Evolutionary conservation across 2,113 vertebrate species (phyloP).

Genomic region (Synchiropus splendidus): DNA sequence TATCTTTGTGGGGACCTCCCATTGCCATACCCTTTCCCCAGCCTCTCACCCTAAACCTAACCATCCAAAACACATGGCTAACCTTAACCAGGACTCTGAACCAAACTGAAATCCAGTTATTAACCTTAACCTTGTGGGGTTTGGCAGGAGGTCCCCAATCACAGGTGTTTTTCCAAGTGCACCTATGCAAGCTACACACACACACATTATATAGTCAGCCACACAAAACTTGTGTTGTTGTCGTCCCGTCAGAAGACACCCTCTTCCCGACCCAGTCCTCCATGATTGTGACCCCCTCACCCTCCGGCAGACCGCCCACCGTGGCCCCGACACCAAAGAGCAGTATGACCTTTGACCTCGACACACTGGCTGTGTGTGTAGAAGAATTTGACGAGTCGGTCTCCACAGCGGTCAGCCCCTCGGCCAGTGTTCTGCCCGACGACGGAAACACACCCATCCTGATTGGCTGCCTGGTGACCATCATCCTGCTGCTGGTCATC

Average conservation of each 20-base stretch:
- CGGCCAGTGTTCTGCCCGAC: conserved; percentile 54
- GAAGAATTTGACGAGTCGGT: neutral
- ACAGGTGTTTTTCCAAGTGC: too few relatives aligned
- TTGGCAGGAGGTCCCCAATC: too few relatives aligned
- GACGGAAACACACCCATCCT: conserved; percentile 73
- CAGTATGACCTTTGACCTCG: conserved; percentile 25
- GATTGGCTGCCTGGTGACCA: conserved; percentile 84
- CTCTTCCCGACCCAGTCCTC: conserved; percentile 46
- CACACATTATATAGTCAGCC: too few relatives aligned
- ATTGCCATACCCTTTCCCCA: too few relatives aligned
- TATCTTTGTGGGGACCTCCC: too few relatives aligned
- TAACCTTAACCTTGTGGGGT: too few relatives aligned
- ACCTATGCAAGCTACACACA: too few relatives aligned
- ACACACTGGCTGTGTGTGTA: neutral
- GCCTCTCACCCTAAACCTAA: too few relatives aligned
- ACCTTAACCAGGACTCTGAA: too few relatives aligned
- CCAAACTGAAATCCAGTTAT: too few relatives aligned
- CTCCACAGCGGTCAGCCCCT: conserved; percentile 40
- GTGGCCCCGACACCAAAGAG: conserved; percentile 18
- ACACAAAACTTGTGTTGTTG: neutral
- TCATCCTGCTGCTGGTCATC: conserved; percentile 81
- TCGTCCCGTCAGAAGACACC: conserved; percentile 53
- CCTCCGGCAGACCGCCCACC: conserved; percentile 3
- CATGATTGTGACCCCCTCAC: conserved; percentile 36
- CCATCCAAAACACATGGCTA: too few relatives aligned